Evolutionary conservation across 2,888 invertebrate genomes (phyloP), one percentile per base, ranked within the genome.

Genomic region (Danaus chrysippus): DNA sequence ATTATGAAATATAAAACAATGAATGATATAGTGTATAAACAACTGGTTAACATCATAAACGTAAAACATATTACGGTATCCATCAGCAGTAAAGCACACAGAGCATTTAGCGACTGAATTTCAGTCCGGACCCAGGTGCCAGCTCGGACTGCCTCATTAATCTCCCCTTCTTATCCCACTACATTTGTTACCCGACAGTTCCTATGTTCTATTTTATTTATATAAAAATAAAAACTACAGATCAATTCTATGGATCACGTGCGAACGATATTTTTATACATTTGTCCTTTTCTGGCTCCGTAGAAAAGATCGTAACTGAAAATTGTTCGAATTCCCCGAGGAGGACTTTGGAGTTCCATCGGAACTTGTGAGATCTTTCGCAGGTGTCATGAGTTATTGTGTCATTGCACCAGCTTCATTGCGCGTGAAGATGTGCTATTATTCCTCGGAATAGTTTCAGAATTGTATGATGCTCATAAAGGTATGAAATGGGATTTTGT

Each of bases 381-480:
- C 87, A 87, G 86, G 84, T 87, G 87, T 77, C 78, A 76, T 84
- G 83, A 87, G 75, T 83, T 86, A 87, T 83, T 70, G 79, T 76
- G 73, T 72, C 77, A 69, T 73, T 79, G 82, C 79, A 80, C 74
- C 75, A 72, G 76, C 78, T 82, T 80, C 82, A 81, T 79, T 77
- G 77, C 73, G 72, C 77, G 75, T 75, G 78, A 76, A 78, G 59
- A 65, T 59, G 49, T 56, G 42, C 60, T 54, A 67, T 62, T 67
- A 67, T 60, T 61, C 58, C 23, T 46, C 10, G 58, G 56, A 67
- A 67, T 64, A 64, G 67, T 67, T 67, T 62, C 17, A 17, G 17
- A 49, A 49, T 49, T 49, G 49, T 49, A 49, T 49, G 49, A 49
- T 49, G 17, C 49, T 49, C 49, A 17, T 17, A 11, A 17, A 17